Evolutionary conservation across 2,888 invertebrate species (phyloP).

Genomic region (Himalopsyche kuldschensis): DNA sequence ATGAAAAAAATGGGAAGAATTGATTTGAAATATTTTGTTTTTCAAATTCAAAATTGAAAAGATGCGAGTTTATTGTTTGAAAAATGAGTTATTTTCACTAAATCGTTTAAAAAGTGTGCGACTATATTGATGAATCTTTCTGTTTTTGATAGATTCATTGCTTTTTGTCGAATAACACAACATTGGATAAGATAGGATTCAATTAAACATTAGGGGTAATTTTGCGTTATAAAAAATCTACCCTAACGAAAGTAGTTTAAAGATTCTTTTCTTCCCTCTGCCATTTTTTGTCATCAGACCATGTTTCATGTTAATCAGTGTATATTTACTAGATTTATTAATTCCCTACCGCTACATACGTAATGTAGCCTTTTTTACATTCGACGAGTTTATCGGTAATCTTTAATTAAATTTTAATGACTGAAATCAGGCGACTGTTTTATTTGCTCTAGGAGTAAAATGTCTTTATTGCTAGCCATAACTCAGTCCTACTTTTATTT

Average conservation of each 20-base stretch:
- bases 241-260: constrained; percentile 11
- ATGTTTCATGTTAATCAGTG: constrained; percentile 7
- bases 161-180: constrained; percentile 39
- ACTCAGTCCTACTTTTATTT: constrained; percentile 2
- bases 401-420: constrained; percentile 38
- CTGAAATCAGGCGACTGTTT: constrained; percentile 27
- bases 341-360: constrained; percentile 15
- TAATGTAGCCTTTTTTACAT: constrained; percentile 19
- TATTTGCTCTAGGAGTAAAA: constrained; percentile 18
- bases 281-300: constrained; percentile 21
- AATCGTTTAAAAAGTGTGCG: not conserved
- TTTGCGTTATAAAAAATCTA: constrained; percentile 32
- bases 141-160: constrained; percentile 39
- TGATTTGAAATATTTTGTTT: not conserved
- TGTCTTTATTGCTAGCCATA: constrained; percentile 26
- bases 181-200: constrained; percentile 40
- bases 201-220: constrained; percentile 39
- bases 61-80: too few relatives aligned
- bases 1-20: too few relatives aligned
- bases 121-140: constrained; percentile 5
- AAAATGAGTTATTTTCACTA: too few relatives aligned
- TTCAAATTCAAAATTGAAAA: too few relatives aligned
- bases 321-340: constrained; percentile 15
- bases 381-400: constrained; percentile 30
- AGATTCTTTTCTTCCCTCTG: constrained; percentile 17